These are phyloP conservation scores for Congeria kusceri DNA, from an alignment of 2,888 invertebrate genomes.

Conservation along the genomic window DNA sequence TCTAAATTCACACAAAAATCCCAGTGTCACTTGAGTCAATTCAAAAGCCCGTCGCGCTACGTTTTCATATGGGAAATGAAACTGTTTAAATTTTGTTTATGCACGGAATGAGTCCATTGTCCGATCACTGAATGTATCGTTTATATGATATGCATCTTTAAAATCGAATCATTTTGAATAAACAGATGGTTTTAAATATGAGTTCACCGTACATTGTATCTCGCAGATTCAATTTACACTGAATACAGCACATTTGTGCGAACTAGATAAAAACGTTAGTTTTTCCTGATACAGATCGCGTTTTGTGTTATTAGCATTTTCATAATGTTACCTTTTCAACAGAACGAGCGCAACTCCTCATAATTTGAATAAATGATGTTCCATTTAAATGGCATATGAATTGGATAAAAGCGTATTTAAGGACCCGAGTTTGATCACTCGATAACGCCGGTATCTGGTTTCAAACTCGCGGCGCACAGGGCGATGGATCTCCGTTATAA, in stretches of 20 bases:
- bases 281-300: slow-evolving; percentile 34
- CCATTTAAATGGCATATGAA: slow-evolving; percentile 35
- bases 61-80: slow-evolving; percentile 47
- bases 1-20: slow-evolving; percentile 44
- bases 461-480: neutral
- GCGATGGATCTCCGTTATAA: no score
- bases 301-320: slow-evolving; percentile 42
- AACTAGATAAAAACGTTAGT: slow-evolving; percentile 45
- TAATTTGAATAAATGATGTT: slow-evolving; percentile 30
- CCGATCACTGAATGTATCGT: slow-evolving; percentile 40
- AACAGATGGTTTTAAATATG: slow-evolving; percentile 61
- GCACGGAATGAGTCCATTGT: slow-evolving; percentile 59
- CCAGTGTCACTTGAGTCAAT: slow-evolving; percentile 50
- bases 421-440: neutral
- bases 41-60: slow-evolving; percentile 55
- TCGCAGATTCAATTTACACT: slow-evolving; percentile 59
- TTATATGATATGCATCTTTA: slow-evolving; percentile 66
- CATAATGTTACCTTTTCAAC: slow-evolving; percentile 37
- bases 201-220: slow-evolving; percentile 52
- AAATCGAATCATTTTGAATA: slow-evolving; percentile 55
- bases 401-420: slow-evolving; percentile 34
- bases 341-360: slow-evolving; percentile 15
- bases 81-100: slow-evolving; percentile 64
- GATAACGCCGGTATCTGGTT: neutral
- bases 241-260: slow-evolving; percentile 55